Evolutionary conservation across 2,113 vertebrate species (phyloP).

Genomic region (Rhinopomastus cyanomelas): DNA sequence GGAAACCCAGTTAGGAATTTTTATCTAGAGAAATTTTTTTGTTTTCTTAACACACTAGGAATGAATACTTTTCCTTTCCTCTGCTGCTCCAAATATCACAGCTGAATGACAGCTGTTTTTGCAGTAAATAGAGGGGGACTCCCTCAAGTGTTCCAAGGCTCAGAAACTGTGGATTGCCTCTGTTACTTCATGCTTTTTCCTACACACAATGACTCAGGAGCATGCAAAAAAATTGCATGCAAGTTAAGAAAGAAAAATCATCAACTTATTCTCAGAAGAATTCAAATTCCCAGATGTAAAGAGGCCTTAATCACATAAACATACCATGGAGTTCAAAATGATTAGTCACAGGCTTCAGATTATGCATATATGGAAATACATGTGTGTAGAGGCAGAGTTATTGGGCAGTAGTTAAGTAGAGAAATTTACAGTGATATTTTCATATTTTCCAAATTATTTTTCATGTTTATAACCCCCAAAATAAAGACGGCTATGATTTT

Average conservation of each 20-base stretch:
- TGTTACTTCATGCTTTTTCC: background rate
- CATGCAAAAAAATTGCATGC: background rate
- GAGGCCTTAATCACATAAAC: background rate
- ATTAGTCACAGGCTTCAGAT: background rate
- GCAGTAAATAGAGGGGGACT: background rate
- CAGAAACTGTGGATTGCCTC: background rate
- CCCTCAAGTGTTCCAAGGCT: background rate
- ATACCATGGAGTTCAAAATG: background rate
- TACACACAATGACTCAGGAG: background rate
- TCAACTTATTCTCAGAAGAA: background rate
- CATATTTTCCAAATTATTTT: background rate
- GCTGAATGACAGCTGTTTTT: background rate
- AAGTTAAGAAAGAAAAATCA: background rate
- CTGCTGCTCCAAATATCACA: background rate
- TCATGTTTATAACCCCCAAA: background rate
- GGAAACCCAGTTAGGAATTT: background rate
- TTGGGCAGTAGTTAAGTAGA: background rate
- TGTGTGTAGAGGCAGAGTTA: background rate
- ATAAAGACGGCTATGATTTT: background rate
- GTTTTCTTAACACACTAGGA: background rate
- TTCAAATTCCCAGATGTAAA: background rate
- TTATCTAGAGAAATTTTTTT: fast-evolving
- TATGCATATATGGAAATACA: background rate
- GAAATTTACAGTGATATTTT: background rate
- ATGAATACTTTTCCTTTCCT: background rate